These are phyloP conservation scores for Thereuonema tuberculata DNA, from an alignment of 1,140 invertebrate species.

Conservation along the genomic window DNA sequence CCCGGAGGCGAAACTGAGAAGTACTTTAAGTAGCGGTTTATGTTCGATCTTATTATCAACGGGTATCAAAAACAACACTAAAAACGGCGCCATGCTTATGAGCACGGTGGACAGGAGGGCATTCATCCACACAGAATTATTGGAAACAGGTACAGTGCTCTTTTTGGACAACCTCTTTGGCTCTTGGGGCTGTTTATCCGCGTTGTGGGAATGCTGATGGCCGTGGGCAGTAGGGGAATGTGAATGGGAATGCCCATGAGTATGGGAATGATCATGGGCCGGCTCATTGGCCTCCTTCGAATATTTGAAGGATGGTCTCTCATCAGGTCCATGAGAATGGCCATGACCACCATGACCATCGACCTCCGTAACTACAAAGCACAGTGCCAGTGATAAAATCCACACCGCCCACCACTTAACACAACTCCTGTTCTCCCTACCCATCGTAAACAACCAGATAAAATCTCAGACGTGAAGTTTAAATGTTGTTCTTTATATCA, in stretches of 20 bases:
- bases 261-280: constrained; percentile 25
- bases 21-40: constrained; percentile 69
- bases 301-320: constrained; percentile 56
- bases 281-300: constrained; percentile 51
- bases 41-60: constrained; percentile 71
- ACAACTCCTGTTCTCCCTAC: too few species aligned
- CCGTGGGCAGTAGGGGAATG: constrained; percentile 14
- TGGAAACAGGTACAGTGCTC: constrained; percentile 11
- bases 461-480: too few species aligned
- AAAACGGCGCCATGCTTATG: constrained; percentile 85
- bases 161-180: constrained; percentile 17
- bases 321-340: constrained; percentile 31
- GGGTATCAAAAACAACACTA: constrained; percentile 87
- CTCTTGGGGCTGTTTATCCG: neutral
- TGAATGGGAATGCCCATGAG: constrained; percentile 14
- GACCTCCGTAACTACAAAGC: too few species aligned
- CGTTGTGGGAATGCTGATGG: constrained; percentile 14
- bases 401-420: too few species aligned
- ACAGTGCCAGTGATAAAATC: too few species aligned
- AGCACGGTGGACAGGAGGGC: constrained; percentile 76
- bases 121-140: constrained; percentile 49
- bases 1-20: constrained; percentile 88
- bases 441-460: too few species aligned
- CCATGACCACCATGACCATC: too few species aligned
- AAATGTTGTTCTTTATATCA: too few species aligned